These are phyloP conservation scores for Oreohelix idahoensis DNA, from an alignment of 1,140 invertebrate species.

Conservation along the genomic window DNA sequence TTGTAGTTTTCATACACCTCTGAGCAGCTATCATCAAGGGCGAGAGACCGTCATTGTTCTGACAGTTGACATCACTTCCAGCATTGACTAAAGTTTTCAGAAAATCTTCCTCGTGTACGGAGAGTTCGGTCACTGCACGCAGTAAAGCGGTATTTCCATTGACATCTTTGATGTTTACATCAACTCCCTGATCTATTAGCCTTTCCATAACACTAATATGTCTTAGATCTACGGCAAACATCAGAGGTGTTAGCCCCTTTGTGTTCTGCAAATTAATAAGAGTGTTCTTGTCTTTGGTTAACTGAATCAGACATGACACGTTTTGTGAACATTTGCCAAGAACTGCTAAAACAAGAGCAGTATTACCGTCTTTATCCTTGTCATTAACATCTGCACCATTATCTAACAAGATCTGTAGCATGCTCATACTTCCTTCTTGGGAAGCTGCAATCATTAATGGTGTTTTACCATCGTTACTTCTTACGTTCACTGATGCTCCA, in stretches of 20 bases:
- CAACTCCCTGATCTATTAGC: neutral
- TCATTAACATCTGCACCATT: neutral
- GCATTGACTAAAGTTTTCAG: neutral
- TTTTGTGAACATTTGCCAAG: neutral
- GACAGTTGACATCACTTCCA: neutral
- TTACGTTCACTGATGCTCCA: neutral
- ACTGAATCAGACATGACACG: neutral
- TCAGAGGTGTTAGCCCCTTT: neutral
- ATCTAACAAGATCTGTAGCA: neutral
- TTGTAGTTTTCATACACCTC: neutral
- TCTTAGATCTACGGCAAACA: neutral
- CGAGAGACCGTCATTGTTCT: neutral
- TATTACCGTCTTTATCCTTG: neutral
- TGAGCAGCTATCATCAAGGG: neutral
- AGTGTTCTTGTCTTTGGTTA: neutral
- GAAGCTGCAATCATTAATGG: neutral
- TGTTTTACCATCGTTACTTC: neutral
- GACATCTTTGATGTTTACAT: neutral
- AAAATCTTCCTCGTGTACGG: no score
- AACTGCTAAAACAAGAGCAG: neutral
- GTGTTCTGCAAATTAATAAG: neutral
- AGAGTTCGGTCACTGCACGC: neutral
- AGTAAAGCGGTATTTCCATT: neutral
- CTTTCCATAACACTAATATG: neutral
- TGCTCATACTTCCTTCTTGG: neutral